A percentile compares a stretch with the other conserved stretches of the same genome.
phyloP scores from a whole-genome alignment of 2,797 vertebrate species.

The Megaceryle alcyon region DNA sequence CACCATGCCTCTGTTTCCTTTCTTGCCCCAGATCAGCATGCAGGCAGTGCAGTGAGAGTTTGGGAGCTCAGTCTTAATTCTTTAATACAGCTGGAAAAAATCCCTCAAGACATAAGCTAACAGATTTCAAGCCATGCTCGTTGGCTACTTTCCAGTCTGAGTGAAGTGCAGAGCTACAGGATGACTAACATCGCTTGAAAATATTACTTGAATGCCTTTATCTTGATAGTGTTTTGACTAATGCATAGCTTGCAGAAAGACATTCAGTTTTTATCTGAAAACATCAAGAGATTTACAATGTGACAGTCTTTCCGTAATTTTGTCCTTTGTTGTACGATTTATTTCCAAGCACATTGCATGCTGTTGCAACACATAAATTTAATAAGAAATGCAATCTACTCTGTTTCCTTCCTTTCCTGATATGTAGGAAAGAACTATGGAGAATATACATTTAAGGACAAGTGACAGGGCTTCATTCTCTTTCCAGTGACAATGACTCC shows the following conservation, averaged over 20 bases:
- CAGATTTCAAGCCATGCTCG: constrained; percentile 56
- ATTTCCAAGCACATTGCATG: background rate
- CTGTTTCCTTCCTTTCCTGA: constrained; percentile 35
- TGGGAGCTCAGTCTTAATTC: constrained; percentile 45
- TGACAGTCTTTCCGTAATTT: background rate
- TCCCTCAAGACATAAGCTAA: constrained; percentile 56
- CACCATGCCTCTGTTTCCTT: constrained; percentile 60
- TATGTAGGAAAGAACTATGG: background rate
- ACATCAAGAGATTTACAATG: constrained; percentile 27
- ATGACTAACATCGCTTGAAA: constrained; percentile 17
- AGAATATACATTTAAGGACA: background rate
- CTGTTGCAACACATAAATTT: constrained; percentile 37
- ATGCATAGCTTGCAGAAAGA: constrained; percentile 35
- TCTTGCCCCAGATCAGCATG: constrained; percentile 49
- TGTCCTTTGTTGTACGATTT: constrained; percentile 57
- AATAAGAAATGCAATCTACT: constrained; percentile 15
- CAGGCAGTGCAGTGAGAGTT: constrained; percentile 25
- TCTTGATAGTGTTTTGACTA: constrained; percentile 31
- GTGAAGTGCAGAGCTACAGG: constrained; percentile 22
- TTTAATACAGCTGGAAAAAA: constrained; percentile 71
- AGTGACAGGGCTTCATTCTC: background rate
- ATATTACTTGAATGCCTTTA: constrained; percentile 46
- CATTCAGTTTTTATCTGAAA: constrained; percentile 18
- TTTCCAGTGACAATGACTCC: background rate
- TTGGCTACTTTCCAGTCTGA: constrained; percentile 57